Evolutionary conservation across 2,113 vertebrate species (phyloP).

Genomic region (Bostrychus sinensis): DNA sequence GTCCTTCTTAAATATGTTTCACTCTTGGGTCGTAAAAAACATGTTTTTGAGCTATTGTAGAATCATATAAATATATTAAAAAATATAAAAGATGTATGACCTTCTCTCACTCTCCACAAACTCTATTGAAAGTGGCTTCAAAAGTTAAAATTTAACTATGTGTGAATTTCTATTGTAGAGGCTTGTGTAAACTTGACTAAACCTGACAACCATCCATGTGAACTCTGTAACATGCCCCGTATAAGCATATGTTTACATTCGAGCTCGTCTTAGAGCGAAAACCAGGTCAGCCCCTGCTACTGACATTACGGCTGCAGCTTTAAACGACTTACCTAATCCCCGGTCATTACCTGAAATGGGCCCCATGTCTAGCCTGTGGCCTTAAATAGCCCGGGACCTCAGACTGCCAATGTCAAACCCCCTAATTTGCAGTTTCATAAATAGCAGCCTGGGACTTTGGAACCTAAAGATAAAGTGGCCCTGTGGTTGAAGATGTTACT

Average conservation of each 20-base stretch:
- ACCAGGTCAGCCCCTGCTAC: constrained; percentile 62
- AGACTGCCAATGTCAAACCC: constrained; percentile 65
- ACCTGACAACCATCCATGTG: constrained; percentile 22
- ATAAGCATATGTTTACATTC: constrained; percentile 65
- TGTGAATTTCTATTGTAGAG: constrained; percentile 6
- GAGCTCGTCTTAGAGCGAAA: constrained; percentile 38
- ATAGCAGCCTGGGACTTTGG: constrained; percentile 66
- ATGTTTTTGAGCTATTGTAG: not conserved
- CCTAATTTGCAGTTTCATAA: constrained; percentile 77
- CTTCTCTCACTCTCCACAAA: not conserved
- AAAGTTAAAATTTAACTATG: constrained; percentile 12
- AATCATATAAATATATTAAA: constrained; percentile 1
- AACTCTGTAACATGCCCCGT: constrained; percentile 35
- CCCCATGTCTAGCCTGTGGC: constrained; percentile 72
- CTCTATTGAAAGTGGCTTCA: not conserved
- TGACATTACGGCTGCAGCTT: constrained; percentile 64
- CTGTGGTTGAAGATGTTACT: constrained; percentile 37
- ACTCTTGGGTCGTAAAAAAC: no score
- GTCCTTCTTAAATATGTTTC: no score
- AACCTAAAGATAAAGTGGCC: constrained; percentile 63
- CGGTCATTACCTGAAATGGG: constrained; percentile 78
- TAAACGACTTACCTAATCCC: constrained; percentile 76
- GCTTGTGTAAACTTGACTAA: constrained; percentile 5
- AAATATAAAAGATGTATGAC: constrained; percentile 18
- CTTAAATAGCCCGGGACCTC: constrained; percentile 68